A percentile compares a stretch with the other conserved stretches of the same genome.
Evolutionary conservation across 2,797 vertebrate species (phyloP).

Genomic region (Echeneis naucrates): DNA sequence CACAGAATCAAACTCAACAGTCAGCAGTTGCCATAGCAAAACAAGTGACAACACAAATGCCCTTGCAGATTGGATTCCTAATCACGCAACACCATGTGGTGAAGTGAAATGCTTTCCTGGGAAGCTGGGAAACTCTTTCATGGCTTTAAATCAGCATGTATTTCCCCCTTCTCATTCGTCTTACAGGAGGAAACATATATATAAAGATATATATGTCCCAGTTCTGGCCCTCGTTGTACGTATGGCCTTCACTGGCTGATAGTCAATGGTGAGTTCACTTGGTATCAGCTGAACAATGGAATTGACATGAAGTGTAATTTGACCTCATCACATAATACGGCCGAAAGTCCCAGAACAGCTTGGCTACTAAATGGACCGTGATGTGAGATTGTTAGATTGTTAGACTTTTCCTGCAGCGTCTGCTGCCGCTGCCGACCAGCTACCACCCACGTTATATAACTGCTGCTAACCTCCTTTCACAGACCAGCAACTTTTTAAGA

Average conservation of each 20-base stretch:
- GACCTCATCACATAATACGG: no score
- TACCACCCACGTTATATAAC: background rate
- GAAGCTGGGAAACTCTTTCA: background rate
- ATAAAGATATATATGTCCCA: no score
- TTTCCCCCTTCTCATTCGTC: background rate
- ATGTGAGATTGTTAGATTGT: no score
- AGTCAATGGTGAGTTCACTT: background rate
- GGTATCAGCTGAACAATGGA: background rate
- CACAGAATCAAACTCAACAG: slow-evolving; percentile 70
- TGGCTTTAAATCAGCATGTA: background rate
- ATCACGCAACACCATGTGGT: slow-evolving; percentile 8
- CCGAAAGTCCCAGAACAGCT: no score
- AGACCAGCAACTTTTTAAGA: background rate
- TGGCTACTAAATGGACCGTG: no score
- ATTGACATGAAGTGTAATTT: background rate
- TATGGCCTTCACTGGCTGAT: background rate
- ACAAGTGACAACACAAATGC: slow-evolving; percentile 52
- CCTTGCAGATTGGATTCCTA: slow-evolving; percentile 21
- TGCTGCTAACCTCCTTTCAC: background rate
- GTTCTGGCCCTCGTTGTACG: no score
- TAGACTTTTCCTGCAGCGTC: no score
- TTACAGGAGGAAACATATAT: background rate
- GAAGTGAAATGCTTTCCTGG: slow-evolving; percentile 16
- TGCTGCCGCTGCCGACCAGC: background rate
- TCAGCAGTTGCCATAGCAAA: slow-evolving; percentile 70